Evolutionary conservation across 2,888 invertebrate species (phyloP).

Genomic region (Neria commutata): DNA sequence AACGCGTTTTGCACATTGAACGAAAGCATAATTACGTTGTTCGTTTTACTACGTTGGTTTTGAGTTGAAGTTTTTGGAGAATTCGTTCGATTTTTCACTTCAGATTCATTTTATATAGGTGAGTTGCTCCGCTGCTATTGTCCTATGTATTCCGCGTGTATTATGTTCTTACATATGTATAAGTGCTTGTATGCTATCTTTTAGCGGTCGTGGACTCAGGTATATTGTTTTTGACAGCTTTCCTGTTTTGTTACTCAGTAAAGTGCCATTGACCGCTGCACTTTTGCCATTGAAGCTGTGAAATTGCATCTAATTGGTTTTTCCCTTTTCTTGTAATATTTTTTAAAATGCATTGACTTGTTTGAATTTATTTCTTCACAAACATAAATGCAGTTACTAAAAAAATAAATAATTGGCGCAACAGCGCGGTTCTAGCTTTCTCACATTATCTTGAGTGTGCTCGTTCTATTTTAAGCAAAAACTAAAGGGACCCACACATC

Average conservation of each 20-base stretch:
- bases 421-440: no score
- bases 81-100: slow-evolving; percentile 23
- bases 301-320: no score
- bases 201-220: background rate
- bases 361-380: no score
- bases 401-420: no score
- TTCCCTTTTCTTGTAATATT: no score
- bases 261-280: slow-evolving; percentile 37
- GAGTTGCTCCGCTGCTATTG: slow-evolving; percentile 22
- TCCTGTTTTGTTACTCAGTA: no score
- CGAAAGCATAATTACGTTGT: slow-evolving; percentile 22
- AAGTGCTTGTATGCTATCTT: background rate
- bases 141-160: background rate
- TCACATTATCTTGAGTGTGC: no score
- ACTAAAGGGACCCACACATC: no score
- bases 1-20: slow-evolving; percentile 20
- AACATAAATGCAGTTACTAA: no score
- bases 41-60: slow-evolving; percentile 26
- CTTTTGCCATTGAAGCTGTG: no score
- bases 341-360: no score
- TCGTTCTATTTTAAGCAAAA: no score
- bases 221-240: slow-evolving; percentile 3
- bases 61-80: slow-evolving; percentile 22
- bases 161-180: background rate
- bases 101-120: slow-evolving; percentile 27